These are phyloP conservation scores for Microcebus lehilahytsara DNA, from an alignment of 2,113 vertebrate genomes.

Conservation along the genomic window DNA sequence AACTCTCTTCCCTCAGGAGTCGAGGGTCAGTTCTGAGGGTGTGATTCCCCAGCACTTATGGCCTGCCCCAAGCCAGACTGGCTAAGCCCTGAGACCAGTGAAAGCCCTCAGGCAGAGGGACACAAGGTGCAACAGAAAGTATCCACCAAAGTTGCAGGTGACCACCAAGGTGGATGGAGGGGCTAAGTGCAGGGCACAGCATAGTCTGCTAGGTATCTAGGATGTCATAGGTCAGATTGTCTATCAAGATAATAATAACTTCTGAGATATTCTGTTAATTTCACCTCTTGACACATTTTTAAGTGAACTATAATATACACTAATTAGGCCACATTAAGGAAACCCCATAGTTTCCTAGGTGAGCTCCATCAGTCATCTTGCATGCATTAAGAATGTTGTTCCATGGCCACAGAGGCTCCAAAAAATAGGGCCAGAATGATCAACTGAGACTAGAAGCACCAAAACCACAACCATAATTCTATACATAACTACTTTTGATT, in stretches of 20 bases:
- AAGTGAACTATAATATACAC: not conserved
- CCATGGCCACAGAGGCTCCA: not conserved
- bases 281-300: not conserved
- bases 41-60: not conserved
- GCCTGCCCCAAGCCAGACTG: not conserved
- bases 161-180: not conserved
- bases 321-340: not conserved
- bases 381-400: not conserved
- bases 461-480: not conserved
- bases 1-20: not conserved
- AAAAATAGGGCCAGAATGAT: not conserved
- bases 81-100: not conserved
- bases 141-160: not conserved
- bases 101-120: not conserved
- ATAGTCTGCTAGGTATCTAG: not conserved
- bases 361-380: not conserved
- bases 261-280: not conserved
- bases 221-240: not conserved
- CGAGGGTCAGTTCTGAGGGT: not conserved
- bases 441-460: not conserved
- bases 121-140: not conserved
- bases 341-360: not conserved
- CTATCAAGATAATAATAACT: not conserved
- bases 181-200: not conserved
- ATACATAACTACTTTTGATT: not conserved